Evolutionary conservation across 2,888 invertebrate species (phyloP), one percentile per base, ranked within the genome.

Genomic region (Norana najaformis): DNA sequence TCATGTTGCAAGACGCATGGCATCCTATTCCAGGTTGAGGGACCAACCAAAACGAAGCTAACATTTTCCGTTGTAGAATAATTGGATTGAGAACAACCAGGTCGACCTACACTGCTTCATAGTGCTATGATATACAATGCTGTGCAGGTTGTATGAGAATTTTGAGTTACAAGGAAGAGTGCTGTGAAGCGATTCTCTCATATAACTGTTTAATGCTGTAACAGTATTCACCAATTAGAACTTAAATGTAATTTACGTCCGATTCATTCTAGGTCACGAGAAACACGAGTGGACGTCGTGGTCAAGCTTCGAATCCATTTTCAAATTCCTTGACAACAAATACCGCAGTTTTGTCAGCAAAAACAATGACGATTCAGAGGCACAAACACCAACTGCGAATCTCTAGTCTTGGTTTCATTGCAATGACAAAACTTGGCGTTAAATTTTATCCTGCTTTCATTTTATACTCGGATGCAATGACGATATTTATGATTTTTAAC

Each of bases 221-320:
- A n/a, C n/a, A n/a, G n/a, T n/a, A n/a, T n/a, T n/a, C n/a, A n/a
- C n/a, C n/a, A n/a, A n/a, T n/a, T n/a, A n/a, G n/a, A n/a, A n/a
- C n/a, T n/a, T n/a, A n/a, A n/a, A n/a, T n/a, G n/a, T n/a, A n/a
- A n/a, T n/a, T 69, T n/a, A n/a, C 30, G 16, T n/a, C 0, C 8
- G 6, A 11, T 90, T 36, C 85, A 53, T 92, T 92, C 23, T 92
- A 93, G 94, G 94, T 39, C 93, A 93, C 83, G 91, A 92, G 34
- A 92, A 91, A 47, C 97, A 97, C 94, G 97, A 97, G 93, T 91
- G 92, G 91, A 96, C 97, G 34, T 96, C 97, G 6, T 96, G 96
- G 93, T 94, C 96, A 47, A 96, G 96, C 92, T 96, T 96, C 92
- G 95, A 96, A 36, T 96, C 96, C 0, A 96, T 97, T 37, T 97